Base-by-base conservation (phyloP, 2,797 vertebrate genomes). In the Lutjanus campechanus region DNA sequence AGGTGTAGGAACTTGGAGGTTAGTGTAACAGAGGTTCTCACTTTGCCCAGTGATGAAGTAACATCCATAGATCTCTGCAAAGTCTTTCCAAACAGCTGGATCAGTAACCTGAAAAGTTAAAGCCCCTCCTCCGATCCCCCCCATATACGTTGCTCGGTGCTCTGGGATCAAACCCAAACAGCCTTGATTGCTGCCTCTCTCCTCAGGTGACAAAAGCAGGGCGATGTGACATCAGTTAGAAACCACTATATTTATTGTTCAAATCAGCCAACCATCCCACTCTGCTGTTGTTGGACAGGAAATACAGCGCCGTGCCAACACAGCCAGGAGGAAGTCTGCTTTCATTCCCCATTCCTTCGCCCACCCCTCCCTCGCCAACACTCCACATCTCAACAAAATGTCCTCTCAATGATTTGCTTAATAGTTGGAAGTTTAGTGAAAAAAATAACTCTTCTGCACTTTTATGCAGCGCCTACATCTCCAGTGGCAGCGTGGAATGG, bases 271-370 rank as follows among this genome's bases (percentile, higher is more conserved):
- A 89, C 89, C 90, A 86, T 93, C 91, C 82, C 91, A 11, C 58
- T 85, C 69, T 94, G 92, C 91, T 94, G 93, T 91, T 93, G 90
- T 94, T 94, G 92, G 94, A 95, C 80, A 90, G 90, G 91, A 93
- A 93, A 91, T 55, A 64, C 77, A 76, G 85, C 7, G 19, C 80
- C 3, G 77, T 40, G 91, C 93, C 92, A 94, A 74, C 77, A 61
- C 56, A 44, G 83, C 79, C 88, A 81, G 82, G 80, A 93, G 90
- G 92, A 93, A 89, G 80, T 85, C 89, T 93, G 90, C 90, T 88
- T 88, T 93, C 88, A 83, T 89, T 90, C 88, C 81, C 69, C 49
- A 53, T 88, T 85, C 85, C 80, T 73, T 44, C 9, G 15, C 65
- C 53, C 40, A 36, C 54, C 29, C 36, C 56, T 9, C 10, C 47